Base-by-base conservation (phyloP, 2,113 vertebrate genomes). In the Seriola aureovittata region DNA sequence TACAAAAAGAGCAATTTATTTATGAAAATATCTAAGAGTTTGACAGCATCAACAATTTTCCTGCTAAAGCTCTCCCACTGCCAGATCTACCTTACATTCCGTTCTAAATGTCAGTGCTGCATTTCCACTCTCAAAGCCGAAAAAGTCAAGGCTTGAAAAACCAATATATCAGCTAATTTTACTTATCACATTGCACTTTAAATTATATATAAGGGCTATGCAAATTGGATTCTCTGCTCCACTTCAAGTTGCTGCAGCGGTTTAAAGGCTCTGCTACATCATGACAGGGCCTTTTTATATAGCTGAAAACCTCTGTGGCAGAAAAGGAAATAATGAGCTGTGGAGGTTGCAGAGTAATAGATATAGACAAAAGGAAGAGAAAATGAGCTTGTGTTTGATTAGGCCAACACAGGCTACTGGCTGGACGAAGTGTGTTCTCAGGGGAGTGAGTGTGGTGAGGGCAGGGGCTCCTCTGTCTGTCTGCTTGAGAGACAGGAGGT, bases 161-260 rank as follows among this genome's bases (percentile, higher is more conserved):
- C 1, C 63, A 77, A 70, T 6, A 8, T 0, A 40, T 79, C 50
- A 75, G 59, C 60, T 63, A 62, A 19, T 78, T 86, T 60, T 13
- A 65, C 34, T 67, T 44, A 71, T 75, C 65, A 48, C 16, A 14
- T 17, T 63, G 52, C 66, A 78, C 44, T 42, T 32, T 81, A 44
- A 85, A 74, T 83, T 84, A 85, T 72, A 88, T 54, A 87, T 74
- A 67, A 73, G 21, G 32, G 21, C 59, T 66, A 85, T 81, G 73
- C 66, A 91, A 86, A 90, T 74, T 29, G 63, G 50, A 59, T 70
- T 72, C 57, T 75, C 32, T 52, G 69, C 71, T 87, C 77, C 23
- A 58, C 71, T 84, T 88, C 29, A 85, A 57, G 55, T 84, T 42
- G 4, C 82, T 81, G 81, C 74, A 55, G 71, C 44, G 7, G 68